Evolutionary conservation across 2,888 invertebrate species (phyloP).

Genomic region (Drosophila heteroneura): DNA sequence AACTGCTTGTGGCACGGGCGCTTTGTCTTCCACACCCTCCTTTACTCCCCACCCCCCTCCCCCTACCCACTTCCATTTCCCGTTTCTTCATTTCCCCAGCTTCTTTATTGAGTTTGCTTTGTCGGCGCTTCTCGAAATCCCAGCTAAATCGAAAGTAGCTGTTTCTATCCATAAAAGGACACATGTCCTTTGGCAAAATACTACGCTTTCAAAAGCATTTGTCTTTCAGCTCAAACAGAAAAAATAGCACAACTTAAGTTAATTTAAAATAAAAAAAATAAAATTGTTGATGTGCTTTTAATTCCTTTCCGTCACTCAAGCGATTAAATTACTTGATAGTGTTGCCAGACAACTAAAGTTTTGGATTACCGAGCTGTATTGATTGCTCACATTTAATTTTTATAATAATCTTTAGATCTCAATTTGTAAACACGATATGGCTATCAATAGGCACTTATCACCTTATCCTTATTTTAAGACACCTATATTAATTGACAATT

Average conservation of each 20-base stretch:
- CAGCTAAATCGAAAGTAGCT: slow-evolving; percentile 65
- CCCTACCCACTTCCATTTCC: background rate
- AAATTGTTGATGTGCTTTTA: slow-evolving; percentile 21
- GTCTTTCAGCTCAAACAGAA: slow-evolving; percentile 42
- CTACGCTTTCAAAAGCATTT: slow-evolving; percentile 75
- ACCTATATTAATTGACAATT: background rate
- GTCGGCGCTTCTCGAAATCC: slow-evolving; percentile 48
- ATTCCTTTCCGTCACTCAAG: slow-evolving; percentile 27
- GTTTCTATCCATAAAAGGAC: slow-evolving; percentile 60
- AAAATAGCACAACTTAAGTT: slow-evolving; percentile 42
- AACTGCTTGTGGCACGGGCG: slow-evolving; percentile 40
- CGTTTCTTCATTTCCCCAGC: slow-evolving; percentile 15
- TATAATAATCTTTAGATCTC: background rate
- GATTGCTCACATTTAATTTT: background rate
- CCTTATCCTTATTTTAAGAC: background rate
- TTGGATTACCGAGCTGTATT: background rate
- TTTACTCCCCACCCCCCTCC: background rate
- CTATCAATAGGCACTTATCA: background rate
- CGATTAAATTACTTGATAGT: slow-evolving; percentile 38
- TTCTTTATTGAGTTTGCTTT: slow-evolving; percentile 50
- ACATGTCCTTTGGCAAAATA: slow-evolving; percentile 74
- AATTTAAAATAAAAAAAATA: slow-evolving; percentile 57
- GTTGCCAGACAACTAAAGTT: background rate
- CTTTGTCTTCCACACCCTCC: background rate
- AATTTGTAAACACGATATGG: background rate